Evolutionary conservation across 1,140 invertebrate species (phyloP).

Genomic region (Drosophila rhopaloa): DNA sequence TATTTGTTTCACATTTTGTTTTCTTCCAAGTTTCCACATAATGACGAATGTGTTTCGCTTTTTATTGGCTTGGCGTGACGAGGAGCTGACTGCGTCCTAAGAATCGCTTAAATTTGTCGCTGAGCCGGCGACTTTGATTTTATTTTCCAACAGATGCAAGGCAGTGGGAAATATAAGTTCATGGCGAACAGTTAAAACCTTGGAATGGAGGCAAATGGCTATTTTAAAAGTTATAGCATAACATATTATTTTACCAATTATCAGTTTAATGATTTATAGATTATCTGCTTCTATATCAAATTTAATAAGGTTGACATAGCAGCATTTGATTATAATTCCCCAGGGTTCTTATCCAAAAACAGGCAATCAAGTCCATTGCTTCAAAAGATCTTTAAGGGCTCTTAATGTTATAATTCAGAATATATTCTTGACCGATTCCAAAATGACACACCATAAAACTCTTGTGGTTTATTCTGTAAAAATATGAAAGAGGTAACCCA

Average conservation of each 20-base stretch:
- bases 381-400: too few species aligned
- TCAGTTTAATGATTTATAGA: background rate
- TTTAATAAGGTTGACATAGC: too few species aligned
- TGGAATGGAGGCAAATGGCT: background rate
- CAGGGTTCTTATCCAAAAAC: too few species aligned
- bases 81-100: conserved; percentile 55
- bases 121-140: conserved; percentile 25
- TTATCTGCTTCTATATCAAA: too few species aligned
- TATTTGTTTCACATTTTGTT: conserved; percentile 61
- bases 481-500: too few species aligned
- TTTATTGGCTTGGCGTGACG: conserved; percentile 53
- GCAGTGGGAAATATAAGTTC: conserved; percentile 7
- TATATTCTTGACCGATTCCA: too few species aligned
- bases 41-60: conserved; percentile 52
- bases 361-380: too few species aligned
- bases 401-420: too few species aligned
- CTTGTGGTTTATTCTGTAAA: too few species aligned
- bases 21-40: conserved; percentile 59
- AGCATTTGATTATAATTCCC: too few species aligned
- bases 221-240: background rate
- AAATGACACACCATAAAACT: too few species aligned
- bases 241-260: background rate
- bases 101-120: conserved; percentile 37
- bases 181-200: conserved; percentile 8
- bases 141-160: conserved; percentile 15